These are phyloP conservation scores for Hylaea fasciaria DNA, from an alignment of 2,888 invertebrate species.

Conservation along the genomic window DNA sequence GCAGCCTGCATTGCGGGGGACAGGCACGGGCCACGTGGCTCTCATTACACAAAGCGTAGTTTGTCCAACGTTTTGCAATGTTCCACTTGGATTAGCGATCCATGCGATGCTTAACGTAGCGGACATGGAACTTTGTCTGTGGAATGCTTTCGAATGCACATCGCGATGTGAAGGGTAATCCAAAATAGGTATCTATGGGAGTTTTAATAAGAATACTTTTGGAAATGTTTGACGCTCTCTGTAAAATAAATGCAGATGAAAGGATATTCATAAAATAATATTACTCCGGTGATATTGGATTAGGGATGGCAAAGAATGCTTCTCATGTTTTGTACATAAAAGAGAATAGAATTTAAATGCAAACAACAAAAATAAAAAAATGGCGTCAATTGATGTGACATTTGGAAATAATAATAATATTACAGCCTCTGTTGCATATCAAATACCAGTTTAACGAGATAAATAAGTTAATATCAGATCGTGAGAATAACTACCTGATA, in stretches of 20 bases:
- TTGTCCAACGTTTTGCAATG: constrained; percentile 81
- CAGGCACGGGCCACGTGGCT: constrained; percentile 83
- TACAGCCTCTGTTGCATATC: constrained; percentile 5
- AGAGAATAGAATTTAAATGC: too few relatives aligned
- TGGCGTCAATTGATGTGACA: too few relatives aligned
- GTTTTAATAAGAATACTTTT: constrained; percentile 7
- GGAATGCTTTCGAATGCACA: constrained; percentile 31
- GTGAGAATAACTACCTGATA: constrained; percentile 21
- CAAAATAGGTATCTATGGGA: neutral
- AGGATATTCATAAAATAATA: too few relatives aligned
- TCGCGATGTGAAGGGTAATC: constrained; percentile 16
- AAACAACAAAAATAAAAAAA: too few relatives aligned
- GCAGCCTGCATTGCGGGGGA: constrained; percentile 83
- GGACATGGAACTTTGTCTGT: constrained; percentile 68
- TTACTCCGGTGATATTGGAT: too few relatives aligned
- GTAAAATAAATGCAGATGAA: neutral
- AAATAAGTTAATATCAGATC: constrained; percentile 3
- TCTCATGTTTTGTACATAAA: too few relatives aligned
- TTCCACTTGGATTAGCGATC: constrained; percentile 78
- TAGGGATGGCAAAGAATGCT: too few relatives aligned
- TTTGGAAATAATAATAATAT: too few relatives aligned
- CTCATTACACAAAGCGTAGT: constrained; percentile 84
- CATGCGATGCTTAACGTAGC: constrained; percentile 74
- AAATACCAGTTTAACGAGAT: neutral
- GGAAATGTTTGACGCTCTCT: neutral